Evolutionary conservation across 1,140 invertebrate genomes (phyloP).

Genomic region (Drosophila nebulosa): DNA sequence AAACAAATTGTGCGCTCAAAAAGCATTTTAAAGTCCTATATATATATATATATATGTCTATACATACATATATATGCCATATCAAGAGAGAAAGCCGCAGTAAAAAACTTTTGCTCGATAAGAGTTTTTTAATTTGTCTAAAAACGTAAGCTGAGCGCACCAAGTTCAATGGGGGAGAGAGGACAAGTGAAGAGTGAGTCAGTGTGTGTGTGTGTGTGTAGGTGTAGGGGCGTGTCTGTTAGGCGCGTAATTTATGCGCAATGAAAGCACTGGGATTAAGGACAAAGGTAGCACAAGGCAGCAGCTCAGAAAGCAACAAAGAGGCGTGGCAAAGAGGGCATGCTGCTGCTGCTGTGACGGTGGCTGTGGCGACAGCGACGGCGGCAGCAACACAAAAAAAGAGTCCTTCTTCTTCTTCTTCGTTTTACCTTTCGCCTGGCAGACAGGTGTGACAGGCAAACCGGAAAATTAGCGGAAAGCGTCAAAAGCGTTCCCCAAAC

Average conservation of each 20-base stretch:
- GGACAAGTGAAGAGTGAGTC: neutral
- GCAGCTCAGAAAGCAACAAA: constrained; percentile 25
- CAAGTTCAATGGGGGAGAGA: neutral
- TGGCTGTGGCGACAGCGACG: neutral
- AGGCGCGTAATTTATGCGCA: constrained; percentile 74
- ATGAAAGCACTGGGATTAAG: constrained; percentile 74
- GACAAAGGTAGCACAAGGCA: constrained; percentile 6
- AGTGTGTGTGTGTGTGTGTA: constrained; percentile 10
- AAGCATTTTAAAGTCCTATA: constrained; percentile 65
- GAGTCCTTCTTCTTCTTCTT: neutral
- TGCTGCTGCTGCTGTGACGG: constrained; percentile 7
- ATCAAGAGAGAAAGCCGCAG: constrained; percentile 43
- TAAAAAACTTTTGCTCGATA: constrained; percentile 65
- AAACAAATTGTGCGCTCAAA: constrained; percentile 53
- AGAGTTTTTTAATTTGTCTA: constrained; percentile 78
- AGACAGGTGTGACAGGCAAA: constrained; percentile 73
- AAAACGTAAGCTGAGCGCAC: constrained; percentile 42
- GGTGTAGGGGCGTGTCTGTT: constrained; percentile 41
- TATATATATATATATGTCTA: neutral
- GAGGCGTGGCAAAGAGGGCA: constrained; percentile 29
- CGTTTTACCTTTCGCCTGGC: constrained; percentile 13
- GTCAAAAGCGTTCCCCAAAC: constrained; percentile 76
- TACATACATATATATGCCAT: constrained; percentile 5
- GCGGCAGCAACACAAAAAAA: constrained; percentile 23
- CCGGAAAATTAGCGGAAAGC: constrained; percentile 78